Percentiles rank a stretch among this genome's conserved stretches.
Conservation (phyloP, 2,888 invertebrate species). For the Cyaniris semiargus region DNA sequence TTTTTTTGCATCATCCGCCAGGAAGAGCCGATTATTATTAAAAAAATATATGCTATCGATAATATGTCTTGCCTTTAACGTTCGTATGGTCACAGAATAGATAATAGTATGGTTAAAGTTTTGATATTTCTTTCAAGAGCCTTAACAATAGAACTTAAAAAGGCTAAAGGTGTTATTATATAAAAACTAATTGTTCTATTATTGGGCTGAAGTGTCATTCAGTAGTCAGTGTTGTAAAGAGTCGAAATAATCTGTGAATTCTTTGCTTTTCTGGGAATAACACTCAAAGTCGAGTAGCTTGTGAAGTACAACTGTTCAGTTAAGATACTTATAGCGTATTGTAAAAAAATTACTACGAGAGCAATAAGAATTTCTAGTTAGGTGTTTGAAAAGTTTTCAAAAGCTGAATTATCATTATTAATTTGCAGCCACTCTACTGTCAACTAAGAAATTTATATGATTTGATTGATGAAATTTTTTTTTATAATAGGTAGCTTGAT, state of each 20-base stretch:
- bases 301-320: neutral
- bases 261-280: slow-evolving; percentile 19
- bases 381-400: neutral
- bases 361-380: neutral
- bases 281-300: neutral
- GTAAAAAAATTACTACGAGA: neutral
- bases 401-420: neutral
- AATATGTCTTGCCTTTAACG: neutral
- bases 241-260: neutral
- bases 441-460: no score
- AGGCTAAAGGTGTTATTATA: neutral
- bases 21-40: neutral
- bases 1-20: no score
- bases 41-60: neutral
- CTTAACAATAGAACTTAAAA: neutral
- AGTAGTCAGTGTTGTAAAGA: slow-evolving; percentile 5
- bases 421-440: no score
- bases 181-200: slow-evolving; percentile 1
- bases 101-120: neutral
- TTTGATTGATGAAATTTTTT: no score
- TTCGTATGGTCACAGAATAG: no score
- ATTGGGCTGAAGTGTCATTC: slow-evolving; percentile 2
- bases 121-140: neutral
- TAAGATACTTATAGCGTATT: neutral
- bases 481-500: no score